Base-by-base conservation (phyloP, 1,140 invertebrate genomes). In the Drosophila mayri region DNA sequence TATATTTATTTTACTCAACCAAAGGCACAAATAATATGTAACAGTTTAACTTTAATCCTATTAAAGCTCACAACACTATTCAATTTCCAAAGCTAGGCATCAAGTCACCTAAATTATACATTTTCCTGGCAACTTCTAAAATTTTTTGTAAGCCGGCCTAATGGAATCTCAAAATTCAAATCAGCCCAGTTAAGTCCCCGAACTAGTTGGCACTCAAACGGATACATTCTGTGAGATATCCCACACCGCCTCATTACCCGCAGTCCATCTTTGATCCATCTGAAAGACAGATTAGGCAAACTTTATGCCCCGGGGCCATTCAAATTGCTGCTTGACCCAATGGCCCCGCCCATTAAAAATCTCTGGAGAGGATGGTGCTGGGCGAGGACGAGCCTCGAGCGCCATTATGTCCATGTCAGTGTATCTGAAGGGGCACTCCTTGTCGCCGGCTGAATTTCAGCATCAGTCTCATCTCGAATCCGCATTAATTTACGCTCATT, bases 401-500 rank as follows among this genome's bases (percentile, higher is more conserved):
- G 79, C 68, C 77, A 85, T 85, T 76, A 67, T 80, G 72, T 81
- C 43, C 72, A 68, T 76, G 73, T 73, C 65, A 57, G 65, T 55
- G 74, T 75, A 61, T 62, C 61, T 74, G 57, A 46, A 38, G 68
- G 32, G 59, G 62, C 75, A 63, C 66, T 73, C 58, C 35, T 66
- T 61, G 44, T 54, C 49, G 46, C 43, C 66, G 47, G 35, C 14
- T 49, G 59, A 63, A 38, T 49, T 54, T 65, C 55, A 58, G 47
- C 67, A 59, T 47, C 50, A 37, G 40, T 67, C 68, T 64, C 81
- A 88, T 78, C 84, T 88, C 37, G 68, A 79, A 85, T 90, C 72
- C 65, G 74, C 85, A 88, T 88, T 88, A 90, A 88, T 88, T 88
- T 79, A 80, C 77, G 79, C 84, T 79, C 66, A 88, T 88, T 88